Percentiles rank a stretch among this genome's conserved stretches.
These are phyloP conservation scores for Sciurus niger DNA, from an alignment of 2,113 vertebrate genomes.

Conservation along the genomic window DNA sequence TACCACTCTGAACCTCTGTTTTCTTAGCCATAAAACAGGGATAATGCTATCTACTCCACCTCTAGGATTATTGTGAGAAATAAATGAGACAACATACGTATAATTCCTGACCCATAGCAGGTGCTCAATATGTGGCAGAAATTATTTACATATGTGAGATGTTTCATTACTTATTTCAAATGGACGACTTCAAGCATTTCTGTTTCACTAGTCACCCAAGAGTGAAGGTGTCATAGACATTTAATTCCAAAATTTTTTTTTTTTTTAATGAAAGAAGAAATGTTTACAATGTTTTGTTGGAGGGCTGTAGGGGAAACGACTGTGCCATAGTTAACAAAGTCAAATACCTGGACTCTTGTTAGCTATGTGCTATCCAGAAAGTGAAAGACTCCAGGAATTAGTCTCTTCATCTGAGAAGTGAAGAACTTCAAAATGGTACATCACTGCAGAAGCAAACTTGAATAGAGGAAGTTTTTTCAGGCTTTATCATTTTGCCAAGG, in stretches of 20 bases:
- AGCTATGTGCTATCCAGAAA: not conserved
- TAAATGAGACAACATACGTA: not conserved
- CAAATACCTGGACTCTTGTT: not conserved
- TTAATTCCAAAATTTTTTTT: not conserved
- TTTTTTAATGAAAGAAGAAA: not conserved
- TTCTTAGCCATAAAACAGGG: not conserved
- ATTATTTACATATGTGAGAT: not conserved
- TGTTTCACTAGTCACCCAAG: not conserved
- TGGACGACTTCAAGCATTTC: not conserved
- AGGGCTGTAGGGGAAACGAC: not conserved
- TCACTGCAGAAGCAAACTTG: not conserved
- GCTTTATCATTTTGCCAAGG: not conserved
- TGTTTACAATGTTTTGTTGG: not conserved
- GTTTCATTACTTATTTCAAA: not conserved
- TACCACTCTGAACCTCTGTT: not conserved
- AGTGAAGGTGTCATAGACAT: not conserved
- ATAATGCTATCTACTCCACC: not conserved
- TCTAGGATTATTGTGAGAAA: not conserved
- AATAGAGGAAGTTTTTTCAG: not conserved
- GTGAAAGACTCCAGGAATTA: not conserved
- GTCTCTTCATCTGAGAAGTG: slow-evolving; percentile 4
- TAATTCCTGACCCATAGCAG: not conserved
- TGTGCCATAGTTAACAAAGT: not conserved
- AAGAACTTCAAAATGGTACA: too few relatives aligned
- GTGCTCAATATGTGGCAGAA: not conserved